Conservation (phyloP, 2,888 invertebrate species). For the Rotaria sp. region DNA sequence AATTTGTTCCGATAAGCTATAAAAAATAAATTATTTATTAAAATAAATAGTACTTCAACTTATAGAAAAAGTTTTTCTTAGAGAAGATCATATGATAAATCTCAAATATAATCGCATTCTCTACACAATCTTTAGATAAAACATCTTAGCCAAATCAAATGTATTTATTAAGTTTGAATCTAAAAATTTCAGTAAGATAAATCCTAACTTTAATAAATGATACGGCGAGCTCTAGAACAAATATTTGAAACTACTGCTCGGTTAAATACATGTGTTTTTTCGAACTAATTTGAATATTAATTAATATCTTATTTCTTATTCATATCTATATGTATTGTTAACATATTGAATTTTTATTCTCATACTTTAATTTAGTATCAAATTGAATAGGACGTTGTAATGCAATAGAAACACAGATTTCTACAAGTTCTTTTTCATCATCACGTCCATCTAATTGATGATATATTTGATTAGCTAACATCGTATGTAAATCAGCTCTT, state of each 20-base stretch:
- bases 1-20: neutral
- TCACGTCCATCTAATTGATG: neutral
- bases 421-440: neutral
- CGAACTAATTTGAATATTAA: no score
- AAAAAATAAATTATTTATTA: neutral
- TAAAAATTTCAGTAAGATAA: no score
- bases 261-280: no score
- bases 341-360: no score
- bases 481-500: neutral
- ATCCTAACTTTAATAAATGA: no score
- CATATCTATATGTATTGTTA: no score
- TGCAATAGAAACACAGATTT: neutral
- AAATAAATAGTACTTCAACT: neutral
- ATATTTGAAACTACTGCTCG: no score
- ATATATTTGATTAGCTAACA: slow-evolving; percentile 25
- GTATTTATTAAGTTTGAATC: no score
- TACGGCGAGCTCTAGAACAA: no score
- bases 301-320: no score
- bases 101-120: neutral
- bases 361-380: neutral
- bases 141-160: no score
- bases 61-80: neutral
- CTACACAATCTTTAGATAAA: no score
- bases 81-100: neutral
- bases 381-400: neutral